These are phyloP conservation scores for Rachycentron canadum DNA, from an alignment of 2,797 vertebrate genomes.

Conservation along the genomic window DNA sequence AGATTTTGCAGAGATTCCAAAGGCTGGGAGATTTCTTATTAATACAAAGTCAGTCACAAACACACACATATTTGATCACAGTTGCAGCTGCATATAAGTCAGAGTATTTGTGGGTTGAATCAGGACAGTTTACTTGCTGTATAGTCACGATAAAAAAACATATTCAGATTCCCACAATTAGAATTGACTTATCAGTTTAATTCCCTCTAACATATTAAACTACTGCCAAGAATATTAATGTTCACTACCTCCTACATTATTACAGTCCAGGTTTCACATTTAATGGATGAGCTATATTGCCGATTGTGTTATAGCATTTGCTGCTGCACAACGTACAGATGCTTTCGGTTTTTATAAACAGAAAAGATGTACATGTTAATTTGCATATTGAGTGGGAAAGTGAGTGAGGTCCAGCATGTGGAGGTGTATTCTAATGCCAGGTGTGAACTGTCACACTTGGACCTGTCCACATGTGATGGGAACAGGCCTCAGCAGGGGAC, in stretches of 20 bases:
- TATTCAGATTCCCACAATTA: not conserved
- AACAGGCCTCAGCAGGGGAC: too few species aligned
- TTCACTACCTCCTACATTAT: not conserved
- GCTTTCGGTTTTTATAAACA: not conserved
- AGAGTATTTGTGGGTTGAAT: not conserved
- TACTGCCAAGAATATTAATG: not conserved
- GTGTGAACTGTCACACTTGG: too few species aligned
- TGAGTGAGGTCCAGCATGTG: too few species aligned
- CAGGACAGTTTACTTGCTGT: not conserved
- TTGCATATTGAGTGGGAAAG: too few species aligned
- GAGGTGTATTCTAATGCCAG: too few species aligned
- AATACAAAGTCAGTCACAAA: constrained; percentile 11
- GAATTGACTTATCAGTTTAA: not conserved
- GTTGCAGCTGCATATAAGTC: not conserved
- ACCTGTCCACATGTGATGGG: too few species aligned
- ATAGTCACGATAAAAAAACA: not conserved
- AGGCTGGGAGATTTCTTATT: constrained; percentile 6
- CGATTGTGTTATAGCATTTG: not conserved
- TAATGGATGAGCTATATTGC: not conserved
- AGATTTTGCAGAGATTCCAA: constrained; percentile 40
- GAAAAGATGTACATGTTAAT: not conserved
- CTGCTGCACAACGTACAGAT: too few species aligned
- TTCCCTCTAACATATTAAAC: not conserved
- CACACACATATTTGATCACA: not conserved
- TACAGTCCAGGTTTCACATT: not conserved